These are phyloP conservation scores for Cyclargus thomasi DNA, from an alignment of 1,140 invertebrate species.

Conservation along the genomic window DNA sequence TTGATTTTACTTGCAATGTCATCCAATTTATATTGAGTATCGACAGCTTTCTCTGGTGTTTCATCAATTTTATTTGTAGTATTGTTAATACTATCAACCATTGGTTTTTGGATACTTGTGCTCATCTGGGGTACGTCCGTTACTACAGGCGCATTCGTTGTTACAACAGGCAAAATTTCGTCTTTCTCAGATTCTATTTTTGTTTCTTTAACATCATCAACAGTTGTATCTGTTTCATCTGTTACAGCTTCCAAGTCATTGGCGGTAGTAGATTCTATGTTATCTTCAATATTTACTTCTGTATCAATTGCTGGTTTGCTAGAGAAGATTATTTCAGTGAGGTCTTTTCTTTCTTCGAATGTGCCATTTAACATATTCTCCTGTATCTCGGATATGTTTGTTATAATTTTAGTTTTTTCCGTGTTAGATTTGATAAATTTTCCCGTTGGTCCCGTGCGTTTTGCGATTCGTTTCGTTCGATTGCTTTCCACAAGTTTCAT, in stretches of 20 bases:
- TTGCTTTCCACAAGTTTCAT: conserved; percentile 40
- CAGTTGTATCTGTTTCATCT: conserved; percentile 17
- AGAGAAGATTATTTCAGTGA: conserved; percentile 25
- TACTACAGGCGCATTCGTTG: conserved; percentile 23
- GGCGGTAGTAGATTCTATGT: background rate
- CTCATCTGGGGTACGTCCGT: conserved; percentile 18
- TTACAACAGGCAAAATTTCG: conserved; percentile 4
- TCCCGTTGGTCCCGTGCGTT: conserved; percentile 27
- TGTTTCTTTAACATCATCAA: background rate
- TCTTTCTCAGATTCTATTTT: conserved; percentile 5
- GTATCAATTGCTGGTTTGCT: conserved; percentile 18
- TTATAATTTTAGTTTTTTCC: conserved; percentile 32
- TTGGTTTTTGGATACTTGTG: background rate
- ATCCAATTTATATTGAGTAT: background rate
- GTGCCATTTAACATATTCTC: conserved; percentile 18
- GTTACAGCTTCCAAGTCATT: conserved; percentile 4
- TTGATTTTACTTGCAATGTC: no score
- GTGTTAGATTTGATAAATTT: conserved; percentile 24
- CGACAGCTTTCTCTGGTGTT: no score
- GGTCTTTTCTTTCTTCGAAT: conserved; percentile 19
- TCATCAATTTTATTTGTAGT: no score
- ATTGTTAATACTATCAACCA: background rate
- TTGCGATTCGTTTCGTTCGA: conserved; percentile 35
- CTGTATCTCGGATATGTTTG: conserved; percentile 28
- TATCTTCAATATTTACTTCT: conserved; percentile 15